Evolutionary conservation across 2,113 vertebrate genomes (phyloP), one percentile per base, ranked within the genome.

Genomic region (Pyxicephalus adspersus): DNA sequence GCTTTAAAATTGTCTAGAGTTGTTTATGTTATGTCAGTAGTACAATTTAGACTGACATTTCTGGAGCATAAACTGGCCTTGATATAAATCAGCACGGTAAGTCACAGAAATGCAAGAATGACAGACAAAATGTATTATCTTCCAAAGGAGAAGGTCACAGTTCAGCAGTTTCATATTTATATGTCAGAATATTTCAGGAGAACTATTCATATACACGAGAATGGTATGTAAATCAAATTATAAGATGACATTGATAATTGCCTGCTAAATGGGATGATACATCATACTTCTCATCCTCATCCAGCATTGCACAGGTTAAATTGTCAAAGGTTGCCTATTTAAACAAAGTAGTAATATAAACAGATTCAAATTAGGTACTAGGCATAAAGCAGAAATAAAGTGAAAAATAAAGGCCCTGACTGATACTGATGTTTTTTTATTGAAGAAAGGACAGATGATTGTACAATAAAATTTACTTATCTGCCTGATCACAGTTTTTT

Each of bases 101-200:
- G 61, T 75, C 80, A 22, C 75, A 66, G 54, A 65, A 52, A 75
- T 71, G 58, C 58, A 63, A 64, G 17, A 73, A 74, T 75, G 80
- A 75, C 79, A 81, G 60, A 64, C 18, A n/a, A 74, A 66, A 57
- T 75, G 71, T 66, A 82, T 82, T 82, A 75, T 82, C 61, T 75
- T 66, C 80, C 61, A 28, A 75, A 63, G 31, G 78, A 64, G 70
- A 66, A 82, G 80, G 80, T 82, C 80, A 82, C 70, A 58, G 80
- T 75, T 82, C 61, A 75, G 80, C 70, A 82, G 22, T 50, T 75
- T 82, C 61, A 75, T 75, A 75, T 75, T 75, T 66, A 58, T 45
- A 63, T 65, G 70, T 58, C 61, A 58, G 61, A 82, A 66, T 58
- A 58, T 82, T 82, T 75, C 51, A 74, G 38, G 50, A 22, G 61